These are phyloP conservation scores for Helicoverpa armigera DNA, from an alignment of 1,140 invertebrate genomes.

Conservation along the genomic window DNA sequence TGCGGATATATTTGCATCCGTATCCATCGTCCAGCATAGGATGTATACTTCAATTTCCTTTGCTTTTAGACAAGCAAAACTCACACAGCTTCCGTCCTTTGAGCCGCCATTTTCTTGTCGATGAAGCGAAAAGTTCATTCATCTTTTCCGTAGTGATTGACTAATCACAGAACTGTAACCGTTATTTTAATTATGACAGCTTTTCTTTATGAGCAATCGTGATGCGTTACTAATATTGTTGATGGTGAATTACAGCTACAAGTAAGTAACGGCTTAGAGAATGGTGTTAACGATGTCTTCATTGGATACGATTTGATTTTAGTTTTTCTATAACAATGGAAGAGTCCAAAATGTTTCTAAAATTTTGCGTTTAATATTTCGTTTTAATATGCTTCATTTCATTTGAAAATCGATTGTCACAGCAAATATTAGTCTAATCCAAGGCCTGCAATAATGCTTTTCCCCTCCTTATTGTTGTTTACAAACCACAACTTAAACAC, in stretches of 20 bases:
- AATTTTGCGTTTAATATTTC: too few relatives aligned
- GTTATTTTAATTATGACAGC: conserved; percentile 32
- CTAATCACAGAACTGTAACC: conserved; percentile 13
- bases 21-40: neutral
- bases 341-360: neutral
- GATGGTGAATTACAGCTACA: conserved; percentile 4
- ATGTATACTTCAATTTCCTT: conserved; percentile 13
- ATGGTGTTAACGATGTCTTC: neutral
- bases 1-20: neutral
- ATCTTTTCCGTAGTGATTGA: conserved; percentile 23
- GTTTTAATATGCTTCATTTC: too few relatives aligned
- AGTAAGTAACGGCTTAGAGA: conserved; percentile 5
- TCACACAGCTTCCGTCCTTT: neutral
- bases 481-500: too few relatives aligned
- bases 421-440: too few relatives aligned
- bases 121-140: conserved; percentile 16
- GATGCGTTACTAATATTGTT: conserved; percentile 26
- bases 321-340: neutral
- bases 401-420: too few relatives aligned
- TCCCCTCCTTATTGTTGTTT: too few relatives aligned
- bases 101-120: conserved; percentile 15
- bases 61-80: neutral
- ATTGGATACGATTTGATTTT: conserved; percentile 2
- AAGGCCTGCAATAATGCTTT: too few relatives aligned
- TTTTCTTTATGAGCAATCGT: conserved; percentile 32